These are phyloP conservation scores for Boulengeromyrus knoepffleri DNA, from an alignment of 2,113 vertebrate genomes.

Conservation along the genomic window DNA sequence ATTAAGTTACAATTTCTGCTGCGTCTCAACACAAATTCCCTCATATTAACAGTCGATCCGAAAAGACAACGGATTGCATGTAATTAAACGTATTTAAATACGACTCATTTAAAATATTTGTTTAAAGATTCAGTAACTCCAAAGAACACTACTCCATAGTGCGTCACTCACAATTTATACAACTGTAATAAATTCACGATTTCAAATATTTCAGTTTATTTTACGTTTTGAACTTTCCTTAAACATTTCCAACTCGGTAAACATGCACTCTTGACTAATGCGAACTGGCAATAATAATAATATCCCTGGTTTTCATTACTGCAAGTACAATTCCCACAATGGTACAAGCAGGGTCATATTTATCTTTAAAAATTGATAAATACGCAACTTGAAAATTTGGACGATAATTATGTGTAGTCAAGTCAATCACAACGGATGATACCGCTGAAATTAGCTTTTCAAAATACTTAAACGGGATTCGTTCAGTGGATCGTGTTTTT, in stretches of 20 bases:
- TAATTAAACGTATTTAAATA: not conserved
- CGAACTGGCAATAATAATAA: not conserved
- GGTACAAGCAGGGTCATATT: not conserved
- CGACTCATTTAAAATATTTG: not conserved
- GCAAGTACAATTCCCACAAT: not conserved
- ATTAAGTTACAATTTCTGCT: not conserved
- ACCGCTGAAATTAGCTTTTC: not conserved
- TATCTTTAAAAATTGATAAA: not conserved
- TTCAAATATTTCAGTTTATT: not conserved
- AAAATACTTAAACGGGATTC: not conserved
- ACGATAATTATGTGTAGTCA: not conserved
- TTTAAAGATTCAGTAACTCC: not conserved
- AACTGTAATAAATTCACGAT: not conserved
- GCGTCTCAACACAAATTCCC: not conserved
- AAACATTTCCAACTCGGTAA: not conserved
- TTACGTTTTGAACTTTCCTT: not conserved
- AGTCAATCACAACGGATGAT: not conserved
- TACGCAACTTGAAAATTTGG: not conserved
- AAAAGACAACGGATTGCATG: not conserved
- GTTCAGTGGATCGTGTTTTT: not conserved
- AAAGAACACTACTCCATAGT: not conserved
- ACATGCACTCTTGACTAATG: not conserved
- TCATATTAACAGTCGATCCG: not conserved
- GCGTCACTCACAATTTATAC: not conserved
- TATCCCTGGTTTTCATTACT: not conserved